phyloP scores from a whole-genome alignment of 2,888 invertebrate species.

The Allolobophora icterica region DNA sequence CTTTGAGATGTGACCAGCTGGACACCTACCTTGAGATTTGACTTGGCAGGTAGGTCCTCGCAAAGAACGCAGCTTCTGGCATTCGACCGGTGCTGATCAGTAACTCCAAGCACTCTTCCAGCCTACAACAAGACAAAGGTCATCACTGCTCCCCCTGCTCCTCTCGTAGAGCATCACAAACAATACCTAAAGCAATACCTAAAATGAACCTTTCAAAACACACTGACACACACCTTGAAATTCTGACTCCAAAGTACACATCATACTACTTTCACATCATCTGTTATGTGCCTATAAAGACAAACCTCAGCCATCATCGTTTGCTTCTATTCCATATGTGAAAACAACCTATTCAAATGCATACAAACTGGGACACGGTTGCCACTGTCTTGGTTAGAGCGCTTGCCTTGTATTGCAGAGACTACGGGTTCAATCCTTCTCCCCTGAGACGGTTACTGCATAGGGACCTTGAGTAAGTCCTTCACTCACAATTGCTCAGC shows the following conservation, averaged over 20 bases:
- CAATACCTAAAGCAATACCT: background rate
- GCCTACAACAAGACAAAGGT: constrained; percentile 55
- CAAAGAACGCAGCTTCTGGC: constrained; percentile 97
- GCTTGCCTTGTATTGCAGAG: too few species aligned
- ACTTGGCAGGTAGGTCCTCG: constrained; percentile 92
- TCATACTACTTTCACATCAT: background rate
- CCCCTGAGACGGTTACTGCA: too few species aligned
- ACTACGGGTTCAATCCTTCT: too few species aligned
- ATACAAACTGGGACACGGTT: too few species aligned
- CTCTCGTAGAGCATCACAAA: background rate
- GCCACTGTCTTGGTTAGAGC: too few species aligned
- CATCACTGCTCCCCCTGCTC: background rate
- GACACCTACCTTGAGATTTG: constrained; percentile 75
- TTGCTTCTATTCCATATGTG: too few species aligned
- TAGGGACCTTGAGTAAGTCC: too few species aligned
- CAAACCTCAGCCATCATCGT: background rate
- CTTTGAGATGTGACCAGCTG: too few species aligned
- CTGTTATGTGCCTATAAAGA: background rate
- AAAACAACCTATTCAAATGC: too few species aligned
- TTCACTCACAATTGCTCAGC: too few species aligned
- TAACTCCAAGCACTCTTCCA: constrained; percentile 86
- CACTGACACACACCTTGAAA: background rate
- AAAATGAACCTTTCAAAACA: background rate
- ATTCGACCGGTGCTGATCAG: constrained; percentile 85
- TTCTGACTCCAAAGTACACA: background rate